A percentile compares a stretch with the other conserved stretches of the same genome.
Conservation (phyloP, 37 sponge, comb jelly and placozoan species). For the Oopsacas minuta region DNA sequence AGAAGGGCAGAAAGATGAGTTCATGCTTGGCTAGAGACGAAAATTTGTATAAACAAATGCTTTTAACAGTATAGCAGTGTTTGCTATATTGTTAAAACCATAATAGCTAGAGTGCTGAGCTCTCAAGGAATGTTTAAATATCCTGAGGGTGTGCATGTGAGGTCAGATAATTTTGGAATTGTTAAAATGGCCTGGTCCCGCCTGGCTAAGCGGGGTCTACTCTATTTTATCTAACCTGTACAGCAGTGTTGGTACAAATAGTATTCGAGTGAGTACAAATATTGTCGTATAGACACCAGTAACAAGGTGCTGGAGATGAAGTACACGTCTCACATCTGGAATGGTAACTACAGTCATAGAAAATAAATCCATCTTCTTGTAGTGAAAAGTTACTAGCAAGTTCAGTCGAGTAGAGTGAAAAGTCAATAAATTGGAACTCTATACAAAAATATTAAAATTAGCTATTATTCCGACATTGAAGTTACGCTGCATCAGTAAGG, state of each 20-base stretch:
- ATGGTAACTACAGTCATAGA: conserved; percentile 11
- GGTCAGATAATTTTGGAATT: too few relatives aligned
- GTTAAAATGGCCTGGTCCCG: too few relatives aligned
- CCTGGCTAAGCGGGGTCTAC: too few relatives aligned
- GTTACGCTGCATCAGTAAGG: too few relatives aligned
- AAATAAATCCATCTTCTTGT: background rate
- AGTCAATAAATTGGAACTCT: background rate
- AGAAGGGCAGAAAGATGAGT: background rate
- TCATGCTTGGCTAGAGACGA: background rate
- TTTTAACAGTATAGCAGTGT: background rate
- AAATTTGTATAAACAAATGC: background rate
- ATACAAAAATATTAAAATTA: too few relatives aligned
- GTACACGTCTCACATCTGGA: background rate
- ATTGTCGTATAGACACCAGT: conserved; percentile 8
- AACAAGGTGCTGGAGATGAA: background rate
- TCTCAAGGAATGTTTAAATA: too few relatives aligned
- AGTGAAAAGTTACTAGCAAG: background rate
- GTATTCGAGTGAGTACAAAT: background rate
- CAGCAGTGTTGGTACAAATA: background rate
- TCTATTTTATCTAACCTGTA: background rate
- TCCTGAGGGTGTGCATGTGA: too few relatives aligned
- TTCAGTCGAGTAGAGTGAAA: background rate
- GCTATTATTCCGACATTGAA: too few relatives aligned
- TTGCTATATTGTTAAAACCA: background rate
- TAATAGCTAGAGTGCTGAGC: too few relatives aligned